Conservation (phyloP, 1,140 invertebrate genomes). For the Caenorhabditis inopinata region DNA sequence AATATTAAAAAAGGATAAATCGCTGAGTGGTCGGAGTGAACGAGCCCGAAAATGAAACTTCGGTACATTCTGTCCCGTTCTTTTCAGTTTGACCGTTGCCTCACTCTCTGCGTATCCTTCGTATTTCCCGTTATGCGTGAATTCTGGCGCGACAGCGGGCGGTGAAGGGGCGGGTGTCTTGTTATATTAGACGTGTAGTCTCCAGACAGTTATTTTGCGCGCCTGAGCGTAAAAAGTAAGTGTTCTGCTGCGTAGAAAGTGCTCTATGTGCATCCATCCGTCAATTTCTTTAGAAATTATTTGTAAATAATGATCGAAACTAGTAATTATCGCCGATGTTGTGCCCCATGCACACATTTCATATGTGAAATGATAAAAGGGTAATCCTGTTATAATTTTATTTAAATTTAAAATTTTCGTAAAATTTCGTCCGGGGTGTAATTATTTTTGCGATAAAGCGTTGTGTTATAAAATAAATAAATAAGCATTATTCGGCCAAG, state of each 20-base stretch:
- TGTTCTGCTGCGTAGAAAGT: not conserved
- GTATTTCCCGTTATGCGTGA: not conserved
- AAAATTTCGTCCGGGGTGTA: too few relatives aligned
- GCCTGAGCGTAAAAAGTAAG: not conserved
- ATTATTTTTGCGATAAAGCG: too few relatives aligned
- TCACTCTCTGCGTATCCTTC: not conserved
- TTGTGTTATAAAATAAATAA: too few relatives aligned
- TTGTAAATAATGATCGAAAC: not conserved
- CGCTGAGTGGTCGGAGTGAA: too few relatives aligned
- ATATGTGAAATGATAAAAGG: not conserved
- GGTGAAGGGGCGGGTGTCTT: not conserved
- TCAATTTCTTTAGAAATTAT: not conserved
- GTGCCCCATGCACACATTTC: not conserved
- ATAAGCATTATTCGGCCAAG: too few relatives aligned
- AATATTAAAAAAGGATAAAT: too few relatives aligned
- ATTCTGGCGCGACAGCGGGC: not conserved
- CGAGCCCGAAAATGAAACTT: not conserved
- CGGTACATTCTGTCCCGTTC: too few relatives aligned
- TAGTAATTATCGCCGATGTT: not conserved
- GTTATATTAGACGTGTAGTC: not conserved
- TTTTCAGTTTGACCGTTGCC: not conserved
- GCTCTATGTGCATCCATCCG: not conserved
- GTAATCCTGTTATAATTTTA: not conserved
- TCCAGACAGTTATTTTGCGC: not conserved
- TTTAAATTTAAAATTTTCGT: too few relatives aligned